These are phyloP conservation scores for Ceratosolen fusciceps DNA, from an alignment of 1,140 invertebrate genomes.

Conservation along the genomic window DNA sequence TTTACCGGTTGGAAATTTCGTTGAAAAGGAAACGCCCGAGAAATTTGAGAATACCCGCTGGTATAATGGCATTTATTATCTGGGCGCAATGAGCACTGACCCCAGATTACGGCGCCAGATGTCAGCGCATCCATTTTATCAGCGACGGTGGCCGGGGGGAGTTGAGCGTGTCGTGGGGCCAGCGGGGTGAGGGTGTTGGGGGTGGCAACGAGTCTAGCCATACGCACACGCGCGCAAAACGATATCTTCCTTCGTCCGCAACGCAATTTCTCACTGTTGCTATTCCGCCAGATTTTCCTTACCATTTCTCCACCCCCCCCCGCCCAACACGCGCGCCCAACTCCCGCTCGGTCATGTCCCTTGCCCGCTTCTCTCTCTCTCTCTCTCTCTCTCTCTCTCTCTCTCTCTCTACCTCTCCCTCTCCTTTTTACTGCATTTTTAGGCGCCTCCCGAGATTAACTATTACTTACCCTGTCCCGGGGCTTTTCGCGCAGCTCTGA, in stretches of 20 bases:
- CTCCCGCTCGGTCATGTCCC: no score
- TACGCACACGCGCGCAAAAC: not conserved
- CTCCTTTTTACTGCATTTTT: not conserved
- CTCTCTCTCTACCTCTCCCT: not conserved
- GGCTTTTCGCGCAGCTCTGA: slow-evolving; percentile 4
- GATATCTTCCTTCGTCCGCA: slow-evolving; percentile 3
- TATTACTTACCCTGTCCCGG: not conserved
- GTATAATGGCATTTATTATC: slow-evolving; percentile 17
- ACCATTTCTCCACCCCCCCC: not conserved
- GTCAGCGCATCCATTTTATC: slow-evolving; percentile 36
- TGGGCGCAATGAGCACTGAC: not conserved
- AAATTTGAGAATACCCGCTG: slow-evolving; percentile 22
- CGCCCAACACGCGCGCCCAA: no score
- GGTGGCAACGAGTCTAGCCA: not conserved
- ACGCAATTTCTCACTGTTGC: slow-evolving; percentile 10
- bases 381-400: not conserved
- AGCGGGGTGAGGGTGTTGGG: no score
- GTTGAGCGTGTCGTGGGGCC: no score
- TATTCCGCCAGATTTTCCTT: not conserved
- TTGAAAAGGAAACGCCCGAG: not conserved
- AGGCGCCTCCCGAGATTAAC: slow-evolving; percentile 10
- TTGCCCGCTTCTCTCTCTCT: no score
- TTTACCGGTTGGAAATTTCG: slow-evolving; percentile 21
- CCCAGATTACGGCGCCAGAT: slow-evolving; percentile 33
- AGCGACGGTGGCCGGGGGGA: not conserved